These are phyloP conservation scores for Coilia nasus DNA, from an alignment of 2,797 vertebrate species.

Conservation along the genomic window DNA sequence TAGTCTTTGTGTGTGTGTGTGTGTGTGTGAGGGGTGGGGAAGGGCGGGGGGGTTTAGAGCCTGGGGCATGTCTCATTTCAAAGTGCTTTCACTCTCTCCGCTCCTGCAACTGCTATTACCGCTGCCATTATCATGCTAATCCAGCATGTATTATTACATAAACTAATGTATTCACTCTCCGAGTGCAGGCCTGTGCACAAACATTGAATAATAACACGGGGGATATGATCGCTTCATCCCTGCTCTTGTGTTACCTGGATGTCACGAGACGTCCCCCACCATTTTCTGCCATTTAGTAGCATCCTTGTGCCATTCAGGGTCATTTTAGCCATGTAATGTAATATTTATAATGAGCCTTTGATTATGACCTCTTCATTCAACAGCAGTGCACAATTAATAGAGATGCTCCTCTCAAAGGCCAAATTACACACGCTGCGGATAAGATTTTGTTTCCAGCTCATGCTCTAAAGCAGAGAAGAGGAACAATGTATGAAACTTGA, in stretches of 20 bases:
- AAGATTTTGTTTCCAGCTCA: neutral
- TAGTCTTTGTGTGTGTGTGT: slow-evolving; percentile 27
- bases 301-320: neutral
- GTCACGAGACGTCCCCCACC: neutral
- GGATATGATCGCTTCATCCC: neutral
- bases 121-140: slow-evolving; percentile 89
- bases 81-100: slow-evolving; percentile 81
- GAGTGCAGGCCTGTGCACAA: slow-evolving; percentile 13
- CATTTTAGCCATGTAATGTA: neutral
- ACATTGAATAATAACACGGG: slow-evolving; percentile 18
- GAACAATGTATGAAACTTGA: neutral
- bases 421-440: neutral
- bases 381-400: neutral
- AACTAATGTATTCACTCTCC: slow-evolving; percentile 80
- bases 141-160: slow-evolving; percentile 82
- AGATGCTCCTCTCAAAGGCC: neutral
- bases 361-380: slow-evolving; percentile 8
- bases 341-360: slow-evolving; percentile 15
- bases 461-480: neutral
- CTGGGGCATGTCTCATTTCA: slow-evolving; percentile 83
- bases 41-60: slow-evolving; percentile 53
- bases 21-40: slow-evolving; percentile 10
- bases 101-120: slow-evolving; percentile 86
- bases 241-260: neutral
- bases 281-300: neutral